Conservation (phyloP, 1,140 invertebrate genomes). For the Aethina tumida region DNA sequence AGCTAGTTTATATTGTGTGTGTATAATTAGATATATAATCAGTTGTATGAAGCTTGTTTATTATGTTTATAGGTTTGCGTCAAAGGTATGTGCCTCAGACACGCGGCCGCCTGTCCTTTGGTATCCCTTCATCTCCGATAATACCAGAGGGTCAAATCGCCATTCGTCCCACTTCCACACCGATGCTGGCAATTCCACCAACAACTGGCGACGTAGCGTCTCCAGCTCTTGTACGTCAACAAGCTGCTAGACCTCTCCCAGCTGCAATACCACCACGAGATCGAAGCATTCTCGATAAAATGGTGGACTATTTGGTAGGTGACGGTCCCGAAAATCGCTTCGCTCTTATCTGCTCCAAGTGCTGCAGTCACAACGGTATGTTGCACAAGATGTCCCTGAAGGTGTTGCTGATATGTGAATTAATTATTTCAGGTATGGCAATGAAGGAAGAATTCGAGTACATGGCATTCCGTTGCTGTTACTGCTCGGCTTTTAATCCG, state of each 20-base stretch:
- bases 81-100: not conserved
- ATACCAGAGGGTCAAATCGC: too few species aligned
- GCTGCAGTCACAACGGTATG: conserved; percentile 81
- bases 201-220: conserved; percentile 16
- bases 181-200: not conserved
- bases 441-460: conserved; percentile 94
- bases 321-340: conserved; percentile 92
- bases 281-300: conserved; percentile 63
- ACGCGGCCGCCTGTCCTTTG: not conserved
- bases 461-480: conserved; percentile 81
- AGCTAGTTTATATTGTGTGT: too few species aligned
- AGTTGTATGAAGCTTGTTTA: too few species aligned
- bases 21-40: too few species aligned
- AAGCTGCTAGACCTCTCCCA: conserved; percentile 39
- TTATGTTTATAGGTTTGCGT: conserved; percentile 8
- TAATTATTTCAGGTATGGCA: conserved; percentile 82
- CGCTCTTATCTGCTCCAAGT: conserved; percentile 87
- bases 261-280: conserved; percentile 40
- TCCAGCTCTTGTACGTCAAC: conserved; percentile 37
- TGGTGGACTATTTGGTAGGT: conserved; percentile 89
- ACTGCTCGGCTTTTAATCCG: conserved; percentile 75
- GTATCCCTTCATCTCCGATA: not conserved
- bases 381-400: too few species aligned
- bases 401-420: too few species aligned
- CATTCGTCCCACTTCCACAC: not conserved